Evolutionary conservation across 2,888 invertebrate species (phyloP).

Genomic region (Hyalella azteca): DNA sequence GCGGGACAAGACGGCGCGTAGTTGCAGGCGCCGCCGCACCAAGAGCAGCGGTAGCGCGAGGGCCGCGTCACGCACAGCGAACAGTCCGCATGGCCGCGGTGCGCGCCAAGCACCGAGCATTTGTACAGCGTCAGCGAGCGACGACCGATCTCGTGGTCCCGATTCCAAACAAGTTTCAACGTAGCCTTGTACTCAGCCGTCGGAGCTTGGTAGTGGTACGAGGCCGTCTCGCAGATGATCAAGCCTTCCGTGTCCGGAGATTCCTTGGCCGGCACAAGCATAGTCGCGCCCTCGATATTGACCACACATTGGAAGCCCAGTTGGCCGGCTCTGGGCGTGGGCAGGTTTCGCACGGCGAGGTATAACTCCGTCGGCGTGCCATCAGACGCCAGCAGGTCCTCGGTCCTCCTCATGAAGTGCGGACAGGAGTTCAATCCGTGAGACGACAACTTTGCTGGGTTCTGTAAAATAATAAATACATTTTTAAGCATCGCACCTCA

Average conservation of each 20-base stretch:
- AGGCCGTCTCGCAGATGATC: slow-evolving; percentile 61
- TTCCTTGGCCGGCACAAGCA: slow-evolving; percentile 67
- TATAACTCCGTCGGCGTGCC: slow-evolving; percentile 87
- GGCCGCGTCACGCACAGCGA: slow-evolving; percentile 89
- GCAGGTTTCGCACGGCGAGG: slow-evolving; percentile 87
- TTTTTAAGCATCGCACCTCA: too few relatives aligned
- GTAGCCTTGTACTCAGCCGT: slow-evolving; percentile 74
- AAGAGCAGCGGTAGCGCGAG: slow-evolving; percentile 87
- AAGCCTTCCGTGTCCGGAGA: background rate
- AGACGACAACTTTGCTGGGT: slow-evolving; percentile 38
- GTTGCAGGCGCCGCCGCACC: slow-evolving; percentile 90
- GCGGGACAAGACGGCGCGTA: slow-evolving; percentile 80
- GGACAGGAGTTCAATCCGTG: slow-evolving; percentile 42
- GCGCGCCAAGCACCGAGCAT: slow-evolving; percentile 92
- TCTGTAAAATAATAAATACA: slow-evolving; percentile 15
- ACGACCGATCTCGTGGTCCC: slow-evolving; percentile 88
- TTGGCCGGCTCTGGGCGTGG: slow-evolving; percentile 83
- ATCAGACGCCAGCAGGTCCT: slow-evolving; percentile 76
- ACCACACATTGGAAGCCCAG: slow-evolving; percentile 91
- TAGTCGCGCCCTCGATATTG: slow-evolving; percentile 61
- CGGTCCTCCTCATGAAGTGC: slow-evolving; percentile 35
- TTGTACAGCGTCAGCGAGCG: slow-evolving; percentile 91
- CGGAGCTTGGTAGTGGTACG: slow-evolving; percentile 84
- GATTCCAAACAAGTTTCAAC: slow-evolving; percentile 77
- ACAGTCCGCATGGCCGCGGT: slow-evolving; percentile 92